These are phyloP conservation scores for Menidia beryllina DNA, from an alignment of 2,113 vertebrate species.

Conservation along the genomic window DNA sequence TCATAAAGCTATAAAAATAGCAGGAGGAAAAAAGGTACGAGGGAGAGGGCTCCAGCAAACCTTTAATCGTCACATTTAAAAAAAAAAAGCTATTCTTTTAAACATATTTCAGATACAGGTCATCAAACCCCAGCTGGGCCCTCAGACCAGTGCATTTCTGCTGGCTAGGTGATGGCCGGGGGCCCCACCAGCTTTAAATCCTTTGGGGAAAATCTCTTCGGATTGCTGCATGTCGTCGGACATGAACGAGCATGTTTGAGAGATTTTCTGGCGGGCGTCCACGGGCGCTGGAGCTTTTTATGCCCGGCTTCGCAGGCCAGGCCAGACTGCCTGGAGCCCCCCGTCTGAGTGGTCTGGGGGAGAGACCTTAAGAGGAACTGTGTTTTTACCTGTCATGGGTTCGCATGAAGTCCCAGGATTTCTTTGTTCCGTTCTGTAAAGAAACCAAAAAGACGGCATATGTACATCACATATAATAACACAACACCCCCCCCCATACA, in stretches of 20 bases:
- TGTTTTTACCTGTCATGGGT: conserved; percentile 91
- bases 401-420: conserved; percentile 92
- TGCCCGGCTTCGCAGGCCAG: neutral
- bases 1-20: neutral
- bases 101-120: too few species aligned
- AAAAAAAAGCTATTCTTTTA: too few species aligned
- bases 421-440: conserved; percentile 89
- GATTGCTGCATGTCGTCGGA: conserved; percentile 11
- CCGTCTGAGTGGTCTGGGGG: too few species aligned
- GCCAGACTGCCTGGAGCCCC: neutral
- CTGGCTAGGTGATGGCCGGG: too few species aligned
- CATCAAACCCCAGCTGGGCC: too few species aligned
- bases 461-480: neutral
- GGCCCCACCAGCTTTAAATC: too few species aligned
- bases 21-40: neutral
- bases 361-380: conserved; percentile 8
- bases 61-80: neutral
- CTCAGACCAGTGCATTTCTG: too few species aligned
- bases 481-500: neutral
- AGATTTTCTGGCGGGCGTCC: neutral
- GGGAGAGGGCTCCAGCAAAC: neutral
- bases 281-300: neutral
- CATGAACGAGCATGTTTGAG: conserved; percentile 15
- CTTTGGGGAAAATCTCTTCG: conserved; percentile 1
- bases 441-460: conserved; percentile 41